Percentiles rank a stretch among this genome's conserved stretches.
These are phyloP conservation scores for Xestia c-nigrum DNA, from an alignment of 2,888 invertebrate species.

Conservation along the genomic window DNA sequence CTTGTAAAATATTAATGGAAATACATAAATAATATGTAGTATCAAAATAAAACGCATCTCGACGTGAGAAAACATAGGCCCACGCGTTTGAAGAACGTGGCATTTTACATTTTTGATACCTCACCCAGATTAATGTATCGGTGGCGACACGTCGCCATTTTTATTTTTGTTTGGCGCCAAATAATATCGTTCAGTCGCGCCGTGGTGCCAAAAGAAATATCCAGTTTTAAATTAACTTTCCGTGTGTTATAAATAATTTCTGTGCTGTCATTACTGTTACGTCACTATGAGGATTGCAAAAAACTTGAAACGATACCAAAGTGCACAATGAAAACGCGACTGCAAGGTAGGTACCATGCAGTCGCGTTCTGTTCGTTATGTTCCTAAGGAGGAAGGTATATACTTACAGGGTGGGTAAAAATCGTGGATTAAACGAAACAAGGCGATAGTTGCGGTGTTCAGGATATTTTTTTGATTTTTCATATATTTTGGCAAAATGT, in stretches of 20 bases:
- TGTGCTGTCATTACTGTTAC: slow-evolving; percentile 7
- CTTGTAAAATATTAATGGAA: slow-evolving; percentile 15
- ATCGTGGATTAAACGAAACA: too few species aligned
- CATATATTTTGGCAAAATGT: too few species aligned
- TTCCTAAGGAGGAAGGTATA: not conserved
- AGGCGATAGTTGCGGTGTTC: too few species aligned
- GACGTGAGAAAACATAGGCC: slow-evolving; percentile 43
- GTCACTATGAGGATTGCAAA: not conserved
- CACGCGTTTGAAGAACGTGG: slow-evolving; percentile 62
- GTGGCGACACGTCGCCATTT: slow-evolving; percentile 77
- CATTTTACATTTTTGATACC: slow-evolving; percentile 61
- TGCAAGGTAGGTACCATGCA: too few species aligned
- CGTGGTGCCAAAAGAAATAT: slow-evolving; percentile 79
- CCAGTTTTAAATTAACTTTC: slow-evolving; percentile 70
- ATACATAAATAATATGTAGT: slow-evolving; percentile 18
- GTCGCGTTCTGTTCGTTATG: not conserved
- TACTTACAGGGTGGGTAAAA: too few species aligned
- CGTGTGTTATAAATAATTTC: slow-evolving; percentile 70
- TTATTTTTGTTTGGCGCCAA: slow-evolving; percentile 89
- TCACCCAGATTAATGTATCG: slow-evolving; percentile 62
- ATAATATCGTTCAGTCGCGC: slow-evolving; percentile 78
- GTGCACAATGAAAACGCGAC: slow-evolving; percentile 11
- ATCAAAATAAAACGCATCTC: slow-evolving; percentile 48
- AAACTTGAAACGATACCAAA: not conserved
- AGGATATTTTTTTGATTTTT: too few species aligned